Conservation (phyloP, 2,888 invertebrate genomes). For the Idaea aversata region DNA sequence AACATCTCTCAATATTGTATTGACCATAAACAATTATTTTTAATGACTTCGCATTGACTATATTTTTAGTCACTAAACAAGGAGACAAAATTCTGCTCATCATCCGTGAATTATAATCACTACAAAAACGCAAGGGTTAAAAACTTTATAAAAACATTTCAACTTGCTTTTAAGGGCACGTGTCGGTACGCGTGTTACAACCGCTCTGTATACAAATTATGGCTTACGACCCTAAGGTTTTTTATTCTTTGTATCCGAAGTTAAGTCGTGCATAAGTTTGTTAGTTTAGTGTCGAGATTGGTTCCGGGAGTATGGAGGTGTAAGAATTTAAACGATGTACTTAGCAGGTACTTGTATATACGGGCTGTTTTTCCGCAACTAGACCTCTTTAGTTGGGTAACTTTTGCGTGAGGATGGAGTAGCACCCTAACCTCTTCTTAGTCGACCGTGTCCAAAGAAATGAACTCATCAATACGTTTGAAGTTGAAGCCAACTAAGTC, state of each 20-base stretch:
- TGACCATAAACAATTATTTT: conserved; percentile 1
- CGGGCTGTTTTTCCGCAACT: no score
- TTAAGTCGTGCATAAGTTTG: conserved; percentile 72
- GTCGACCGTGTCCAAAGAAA: no score
- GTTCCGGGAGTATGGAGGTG: conserved; percentile 35
- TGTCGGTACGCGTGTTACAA: conserved; percentile 56
- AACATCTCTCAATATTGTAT: neutral
- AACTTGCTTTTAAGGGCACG: conserved; percentile 43
- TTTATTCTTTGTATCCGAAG: conserved; percentile 50
- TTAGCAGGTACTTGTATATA: neutral
- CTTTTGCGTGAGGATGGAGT: no score
- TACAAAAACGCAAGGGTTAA: conserved; percentile 37
- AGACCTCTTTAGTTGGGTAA: no score
- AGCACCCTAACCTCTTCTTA: no score
- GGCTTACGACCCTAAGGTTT: conserved; percentile 61
- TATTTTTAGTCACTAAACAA: neutral
- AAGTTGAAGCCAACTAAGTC: no score
- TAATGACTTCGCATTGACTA: conserved; percentile 3
- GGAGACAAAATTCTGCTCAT: conserved; percentile 4
- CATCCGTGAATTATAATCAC: conserved; percentile 18
- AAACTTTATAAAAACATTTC: conserved; percentile 25
- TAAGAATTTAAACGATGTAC: conserved; percentile 42
- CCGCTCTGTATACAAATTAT: conserved; percentile 73
- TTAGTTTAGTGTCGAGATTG: conserved; percentile 58
- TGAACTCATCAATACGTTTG: no score